phyloP scores from a whole-genome alignment of 1,140 invertebrate species.

The Ridgeia piscesae region DNA sequence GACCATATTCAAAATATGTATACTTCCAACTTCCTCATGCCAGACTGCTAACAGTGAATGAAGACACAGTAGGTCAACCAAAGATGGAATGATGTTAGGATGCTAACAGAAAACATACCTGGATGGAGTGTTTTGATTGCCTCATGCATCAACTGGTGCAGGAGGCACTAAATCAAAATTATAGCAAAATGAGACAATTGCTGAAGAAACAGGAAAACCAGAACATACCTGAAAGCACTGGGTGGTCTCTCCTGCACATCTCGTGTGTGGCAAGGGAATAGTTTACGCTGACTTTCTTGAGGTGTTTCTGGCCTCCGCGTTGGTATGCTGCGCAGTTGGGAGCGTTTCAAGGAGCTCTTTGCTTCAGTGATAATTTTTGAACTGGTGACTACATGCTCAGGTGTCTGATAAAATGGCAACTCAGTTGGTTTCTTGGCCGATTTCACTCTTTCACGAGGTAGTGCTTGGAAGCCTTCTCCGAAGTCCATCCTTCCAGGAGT shows the following conservation, averaged over 20 bases:
- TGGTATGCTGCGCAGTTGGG: neutral
- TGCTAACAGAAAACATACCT: too few relatives aligned
- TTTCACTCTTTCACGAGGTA: neutral
- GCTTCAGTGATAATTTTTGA: constrained; percentile 3
- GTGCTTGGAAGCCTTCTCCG: neutral
- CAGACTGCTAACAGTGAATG: too few relatives aligned
- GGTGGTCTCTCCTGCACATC: neutral
- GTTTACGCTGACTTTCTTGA: constrained; percentile 11
- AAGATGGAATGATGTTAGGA: too few relatives aligned
- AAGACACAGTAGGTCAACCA: too few relatives aligned
- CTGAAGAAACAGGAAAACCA: neutral
- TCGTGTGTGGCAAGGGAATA: neutral
- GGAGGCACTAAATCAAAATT: too few relatives aligned
- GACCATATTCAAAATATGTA: neutral
- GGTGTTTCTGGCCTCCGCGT: constrained; percentile 12
- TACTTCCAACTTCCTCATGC: neutral
- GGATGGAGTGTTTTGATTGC: too few relatives aligned
- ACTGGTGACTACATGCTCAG: constrained; percentile 9
- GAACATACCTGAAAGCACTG: constrained; percentile 7
- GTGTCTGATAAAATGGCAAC: constrained; percentile 14
- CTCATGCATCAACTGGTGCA: too few relatives aligned
- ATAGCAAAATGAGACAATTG: neutral
- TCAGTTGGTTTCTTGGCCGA: constrained; percentile 7
- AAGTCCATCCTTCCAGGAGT: neutral
- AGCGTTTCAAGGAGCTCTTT: neutral